Conservation (phyloP, 37 sponge, comb jelly and placozoan species). For the Spongilla lacustris region DNA sequence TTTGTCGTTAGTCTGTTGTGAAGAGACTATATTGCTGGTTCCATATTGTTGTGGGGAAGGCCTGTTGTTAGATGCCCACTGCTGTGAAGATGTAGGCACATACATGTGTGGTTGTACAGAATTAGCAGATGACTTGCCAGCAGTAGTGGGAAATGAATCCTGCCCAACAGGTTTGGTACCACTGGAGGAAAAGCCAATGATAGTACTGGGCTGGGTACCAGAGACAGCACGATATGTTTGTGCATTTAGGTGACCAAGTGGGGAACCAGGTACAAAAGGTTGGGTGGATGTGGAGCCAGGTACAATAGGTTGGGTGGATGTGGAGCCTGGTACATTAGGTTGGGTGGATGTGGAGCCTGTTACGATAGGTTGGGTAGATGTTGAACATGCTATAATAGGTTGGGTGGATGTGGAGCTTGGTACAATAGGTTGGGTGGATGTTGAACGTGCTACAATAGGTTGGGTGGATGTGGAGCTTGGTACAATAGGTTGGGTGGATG, state of each 20-base stretch:
- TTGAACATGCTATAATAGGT: too few species aligned
- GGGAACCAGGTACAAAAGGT: not conserved
- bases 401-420: too few species aligned
- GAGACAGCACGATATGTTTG: not conserved
- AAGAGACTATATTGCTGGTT: too few species aligned
- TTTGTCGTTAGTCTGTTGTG: too few species aligned
- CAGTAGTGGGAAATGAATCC: not conserved
- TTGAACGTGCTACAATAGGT: too few species aligned
- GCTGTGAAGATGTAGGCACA: too few species aligned
- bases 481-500: too few species aligned
- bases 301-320: too few species aligned
- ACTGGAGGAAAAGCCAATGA: not conserved
- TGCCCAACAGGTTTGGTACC: not conserved
- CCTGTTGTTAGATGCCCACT: too few species aligned
- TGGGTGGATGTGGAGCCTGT: not conserved
- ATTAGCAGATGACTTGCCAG: not conserved
- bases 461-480: not conserved
- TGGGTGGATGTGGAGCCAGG: not conserved
- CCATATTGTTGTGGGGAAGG: too few species aligned
- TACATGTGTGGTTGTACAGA: not conserved
- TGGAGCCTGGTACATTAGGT: too few species aligned
- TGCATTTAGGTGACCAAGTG: not conserved
- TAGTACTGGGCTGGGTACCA: not conserved
- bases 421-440: too few species aligned
- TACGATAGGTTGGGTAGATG: not conserved